Base-by-base conservation (phyloP, 2,113 vertebrate species). In the Herpetotheres cachinnans region DNA sequence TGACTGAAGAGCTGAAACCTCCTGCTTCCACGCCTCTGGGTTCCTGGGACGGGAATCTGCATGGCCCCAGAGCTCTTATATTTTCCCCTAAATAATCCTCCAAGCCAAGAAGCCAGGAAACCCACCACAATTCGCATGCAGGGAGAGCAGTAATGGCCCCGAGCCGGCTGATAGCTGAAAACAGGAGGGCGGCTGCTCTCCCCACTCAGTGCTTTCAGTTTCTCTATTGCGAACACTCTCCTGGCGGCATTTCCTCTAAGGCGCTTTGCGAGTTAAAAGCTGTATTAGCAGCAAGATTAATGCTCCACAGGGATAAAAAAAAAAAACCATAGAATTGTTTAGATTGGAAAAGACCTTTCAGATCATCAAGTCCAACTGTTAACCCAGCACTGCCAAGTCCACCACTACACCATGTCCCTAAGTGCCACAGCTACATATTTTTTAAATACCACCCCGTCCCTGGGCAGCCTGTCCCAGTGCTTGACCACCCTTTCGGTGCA, bases 191-290 rank as follows among this genome's bases (percentile, higher is more conserved):
- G 5, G 85, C 73, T 18, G 26, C 82, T 67, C 54, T 16, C 73
- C 73, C 78, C 5, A 11, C 79, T 54, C 70, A 5, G 77, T 18
- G 27, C 95, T 96, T 96, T 96, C 96, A 40, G 93, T 96, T 97
- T 97, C 95, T 86, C 80, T 96, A 83, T 70, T 44, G 59, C 79
- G 27, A 65, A 49, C 3, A 0, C 38, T 2, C 66, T 85, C 73
- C 72, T 61, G 90, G 85, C 5, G 1, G 8, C 2, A 52, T 44
- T 82, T 89, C 93, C 81, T 78, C 72, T 82, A 58, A 93, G 55
- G 89, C 4, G 59, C 94, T 93, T 86, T 86, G 81, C 1, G 13
- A 91, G 61, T 32, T 58, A 82, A 93, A 91, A 94, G 91, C 91
- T 65, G 85, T 36, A 91, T 89, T 77, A 94, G 58, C 4, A 0